phyloP scores from a whole-genome alignment of 2,888 invertebrate genomes.

The Agrotis clavis region DNA sequence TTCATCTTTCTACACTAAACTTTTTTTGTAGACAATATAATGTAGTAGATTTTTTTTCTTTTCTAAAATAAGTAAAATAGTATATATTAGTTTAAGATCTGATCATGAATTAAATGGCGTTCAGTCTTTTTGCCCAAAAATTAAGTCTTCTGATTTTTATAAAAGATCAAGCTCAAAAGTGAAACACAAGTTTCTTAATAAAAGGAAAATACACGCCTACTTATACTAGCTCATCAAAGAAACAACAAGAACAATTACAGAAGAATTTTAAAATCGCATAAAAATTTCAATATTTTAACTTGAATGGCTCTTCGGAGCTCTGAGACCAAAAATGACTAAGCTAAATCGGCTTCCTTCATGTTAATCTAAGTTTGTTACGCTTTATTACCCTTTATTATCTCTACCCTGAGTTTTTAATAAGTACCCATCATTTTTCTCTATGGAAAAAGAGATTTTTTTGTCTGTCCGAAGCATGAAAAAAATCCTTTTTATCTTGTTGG shows the following conservation, averaged over 20 bases:
- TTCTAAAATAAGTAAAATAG: no score
- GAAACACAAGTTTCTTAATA: neutral
- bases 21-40: no score
- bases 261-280: conserved; percentile 43
- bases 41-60: no score
- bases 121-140: no score
- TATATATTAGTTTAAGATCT: no score
- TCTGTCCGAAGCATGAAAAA: conserved; percentile 2
- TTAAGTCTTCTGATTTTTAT: neutral
- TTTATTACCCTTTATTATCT: conserved; percentile 71
- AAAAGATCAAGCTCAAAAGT: neutral
- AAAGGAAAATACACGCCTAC: no score
- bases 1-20: no score
- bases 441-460: conserved; percentile 14
- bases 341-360: conserved; percentile 56
- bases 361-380: conserved; percentile 74
- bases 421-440: conserved; percentile 6
- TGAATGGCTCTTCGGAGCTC: conserved; percentile 26
- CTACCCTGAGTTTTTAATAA: conserved; percentile 67
- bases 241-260: conserved; percentile 55
- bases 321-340: conserved; percentile 48
- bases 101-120: no score
- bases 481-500: no score
- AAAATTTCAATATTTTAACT: conserved; percentile 50
- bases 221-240: neutral